phyloP scores from a whole-genome alignment of 2,797 vertebrate genomes.

The Halcyon smyrnensis region DNA sequence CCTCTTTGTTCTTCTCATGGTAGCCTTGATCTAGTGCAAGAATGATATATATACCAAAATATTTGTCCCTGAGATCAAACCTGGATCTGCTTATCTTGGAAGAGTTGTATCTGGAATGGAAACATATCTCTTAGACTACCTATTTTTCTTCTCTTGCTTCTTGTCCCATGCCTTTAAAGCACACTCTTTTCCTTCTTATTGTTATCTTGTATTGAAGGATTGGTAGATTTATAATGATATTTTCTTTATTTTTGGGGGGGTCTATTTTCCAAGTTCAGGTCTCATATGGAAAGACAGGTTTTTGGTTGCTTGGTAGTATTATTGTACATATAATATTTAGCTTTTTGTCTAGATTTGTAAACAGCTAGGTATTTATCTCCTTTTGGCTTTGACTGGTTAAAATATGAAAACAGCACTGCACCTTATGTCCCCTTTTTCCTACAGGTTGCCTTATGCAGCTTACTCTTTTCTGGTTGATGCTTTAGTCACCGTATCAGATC shows the following conservation, averaged over 20 bases:
- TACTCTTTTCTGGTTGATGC: not conserved
- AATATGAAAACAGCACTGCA: not conserved
- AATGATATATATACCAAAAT: not conserved
- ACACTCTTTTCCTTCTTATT: not conserved
- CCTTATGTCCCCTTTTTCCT: not conserved
- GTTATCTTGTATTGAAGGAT: not conserved
- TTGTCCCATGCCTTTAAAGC: not conserved
- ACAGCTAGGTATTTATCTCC: not conserved
- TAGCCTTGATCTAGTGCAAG: not conserved
- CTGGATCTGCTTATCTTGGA: not conserved
- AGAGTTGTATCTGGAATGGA: not conserved
- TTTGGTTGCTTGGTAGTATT: not conserved
- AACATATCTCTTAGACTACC: not conserved
- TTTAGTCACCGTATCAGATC: not conserved
- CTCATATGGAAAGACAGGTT: not conserved
- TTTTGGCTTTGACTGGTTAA: not conserved
- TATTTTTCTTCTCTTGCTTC: not conserved
- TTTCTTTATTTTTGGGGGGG: not conserved
- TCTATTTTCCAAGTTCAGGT: not conserved
- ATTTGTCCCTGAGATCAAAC: not conserved
- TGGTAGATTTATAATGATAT: not conserved
- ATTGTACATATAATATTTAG: not conserved
- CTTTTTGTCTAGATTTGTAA: not conserved
- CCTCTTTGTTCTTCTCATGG: not conserved
- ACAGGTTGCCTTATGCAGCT: not conserved